Evolutionary conservation across 2,888 invertebrate species (phyloP).

Genomic region (Pyrrhia umbra): DNA sequence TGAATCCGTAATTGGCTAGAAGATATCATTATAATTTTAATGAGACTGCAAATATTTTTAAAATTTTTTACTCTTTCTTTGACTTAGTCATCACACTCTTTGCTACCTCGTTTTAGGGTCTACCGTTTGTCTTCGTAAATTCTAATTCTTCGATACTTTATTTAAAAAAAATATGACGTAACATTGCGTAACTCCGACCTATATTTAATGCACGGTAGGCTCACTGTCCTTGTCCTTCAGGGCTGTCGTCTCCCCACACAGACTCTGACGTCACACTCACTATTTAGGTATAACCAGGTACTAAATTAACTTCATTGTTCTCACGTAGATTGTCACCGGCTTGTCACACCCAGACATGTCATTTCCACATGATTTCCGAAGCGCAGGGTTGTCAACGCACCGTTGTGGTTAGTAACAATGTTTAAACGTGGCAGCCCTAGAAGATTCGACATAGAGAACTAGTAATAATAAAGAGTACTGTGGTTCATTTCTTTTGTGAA

Average conservation of each 20-base stretch:
- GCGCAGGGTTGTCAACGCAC: slow-evolving; percentile 17
- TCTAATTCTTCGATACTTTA: too few species aligned
- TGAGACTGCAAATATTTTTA: not conserved
- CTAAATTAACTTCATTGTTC: slow-evolving; percentile 52
- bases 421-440: not conserved
- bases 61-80: too few species aligned
- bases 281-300: slow-evolving; percentile 13
- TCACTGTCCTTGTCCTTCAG: not conserved
- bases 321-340: slow-evolving; percentile 30
- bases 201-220: not conserved
- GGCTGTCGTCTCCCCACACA: slow-evolving; percentile 1
- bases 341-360: slow-evolving; percentile 39
- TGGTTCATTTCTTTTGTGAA: slow-evolving; percentile 7
- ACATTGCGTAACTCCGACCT: not conserved
- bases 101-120: too few species aligned
- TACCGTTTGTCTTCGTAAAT: too few species aligned
- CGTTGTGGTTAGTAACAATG: too few species aligned
- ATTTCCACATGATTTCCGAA: slow-evolving; percentile 64
- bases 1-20: not conserved
- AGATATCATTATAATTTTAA: not conserved
- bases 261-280: slow-evolving; percentile 4
- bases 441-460: not conserved
- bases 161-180: not conserved
- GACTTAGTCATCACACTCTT: too few species aligned
- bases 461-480: slow-evolving; percentile 26